These are phyloP conservation scores for Pollenia angustigena DNA, from an alignment of 2,888 invertebrate species.

Conservation along the genomic window DNA sequence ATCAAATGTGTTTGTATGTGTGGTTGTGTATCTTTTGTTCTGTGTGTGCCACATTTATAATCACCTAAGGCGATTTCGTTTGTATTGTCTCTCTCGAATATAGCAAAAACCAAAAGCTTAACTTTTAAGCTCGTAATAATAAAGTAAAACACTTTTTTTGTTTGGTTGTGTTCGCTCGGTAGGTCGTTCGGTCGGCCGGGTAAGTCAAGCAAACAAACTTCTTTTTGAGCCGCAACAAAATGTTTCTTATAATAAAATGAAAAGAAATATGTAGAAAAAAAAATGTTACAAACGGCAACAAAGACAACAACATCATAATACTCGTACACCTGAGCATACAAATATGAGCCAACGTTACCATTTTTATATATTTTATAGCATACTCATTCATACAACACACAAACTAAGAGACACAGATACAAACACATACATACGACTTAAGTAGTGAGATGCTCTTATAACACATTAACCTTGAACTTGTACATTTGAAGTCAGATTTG, in stretches of 20 bases:
- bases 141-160: slow-evolving; percentile 45
- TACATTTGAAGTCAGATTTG: slow-evolving; percentile 59
- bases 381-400: not conserved
- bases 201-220: slow-evolving; percentile 39
- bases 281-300: slow-evolving; percentile 25
- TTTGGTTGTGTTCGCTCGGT: slow-evolving; percentile 15
- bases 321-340: slow-evolving; percentile 49
- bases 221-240: slow-evolving; percentile 29
- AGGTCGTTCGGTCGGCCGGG: not conserved
- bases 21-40: not conserved
- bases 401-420: not conserved
- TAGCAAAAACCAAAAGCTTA: slow-evolving; percentile 30
- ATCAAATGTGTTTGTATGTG: slow-evolving; percentile 4
- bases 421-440: not conserved
- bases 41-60: slow-evolving; percentile 58
- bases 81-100: slow-evolving; percentile 31
- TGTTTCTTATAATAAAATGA: slow-evolving; percentile 22
- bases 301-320: not conserved
- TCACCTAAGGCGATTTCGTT: slow-evolving; percentile 60
- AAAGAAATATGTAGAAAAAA: not conserved
- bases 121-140: slow-evolving; percentile 51
- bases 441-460: slow-evolving; percentile 41
- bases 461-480: slow-evolving; percentile 73
- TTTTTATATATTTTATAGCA: slow-evolving; percentile 20
- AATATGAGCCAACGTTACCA: slow-evolving; percentile 23